phyloP scores from a whole-genome alignment of 1,140 invertebrate genomes.

The Drosophila dunni region DNA sequence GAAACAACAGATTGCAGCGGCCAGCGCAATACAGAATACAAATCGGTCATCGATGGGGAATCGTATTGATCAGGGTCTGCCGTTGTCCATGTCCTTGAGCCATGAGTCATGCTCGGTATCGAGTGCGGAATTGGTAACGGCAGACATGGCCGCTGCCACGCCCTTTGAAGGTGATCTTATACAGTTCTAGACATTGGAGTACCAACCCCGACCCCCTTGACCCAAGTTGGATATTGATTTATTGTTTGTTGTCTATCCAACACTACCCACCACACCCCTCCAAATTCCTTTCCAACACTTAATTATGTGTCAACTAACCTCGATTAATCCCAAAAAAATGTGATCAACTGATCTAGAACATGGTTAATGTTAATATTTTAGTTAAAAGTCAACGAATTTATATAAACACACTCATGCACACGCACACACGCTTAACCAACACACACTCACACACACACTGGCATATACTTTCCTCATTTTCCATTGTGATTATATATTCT shows the following conservation, averaged over 20 bases:
- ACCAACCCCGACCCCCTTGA: neutral
- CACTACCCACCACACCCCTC: too few relatives aligned
- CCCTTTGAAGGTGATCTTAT: constrained; percentile 86
- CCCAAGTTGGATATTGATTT: constrained; percentile 32
- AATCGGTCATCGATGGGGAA: constrained; percentile 65
- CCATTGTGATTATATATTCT: neutral
- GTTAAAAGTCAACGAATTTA: constrained; percentile 16
- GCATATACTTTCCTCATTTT: neutral
- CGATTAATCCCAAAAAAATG: constrained; percentile 7
- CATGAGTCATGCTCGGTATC: constrained; percentile 11
- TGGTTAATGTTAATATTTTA: constrained; percentile 25
- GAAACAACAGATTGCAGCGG: constrained; percentile 86
- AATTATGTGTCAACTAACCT: constrained; percentile 15
- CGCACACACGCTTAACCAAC: constrained; percentile 21
- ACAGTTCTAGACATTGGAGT: constrained; percentile 70
- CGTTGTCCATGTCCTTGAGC: constrained; percentile 20
- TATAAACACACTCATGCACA: neutral
- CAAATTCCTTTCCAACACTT: neutral
- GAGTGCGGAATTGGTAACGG: neutral
- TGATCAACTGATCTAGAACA: neutral
- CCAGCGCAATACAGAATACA: constrained; percentile 79
- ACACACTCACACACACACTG: constrained; percentile 11
- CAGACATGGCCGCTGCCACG: constrained; percentile 15
- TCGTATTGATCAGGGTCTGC: constrained; percentile 70
- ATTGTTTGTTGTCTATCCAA: constrained; percentile 23